These are phyloP conservation scores for Anarsia innoxiella DNA, from an alignment of 2,888 invertebrate species.

Conservation along the genomic window DNA sequence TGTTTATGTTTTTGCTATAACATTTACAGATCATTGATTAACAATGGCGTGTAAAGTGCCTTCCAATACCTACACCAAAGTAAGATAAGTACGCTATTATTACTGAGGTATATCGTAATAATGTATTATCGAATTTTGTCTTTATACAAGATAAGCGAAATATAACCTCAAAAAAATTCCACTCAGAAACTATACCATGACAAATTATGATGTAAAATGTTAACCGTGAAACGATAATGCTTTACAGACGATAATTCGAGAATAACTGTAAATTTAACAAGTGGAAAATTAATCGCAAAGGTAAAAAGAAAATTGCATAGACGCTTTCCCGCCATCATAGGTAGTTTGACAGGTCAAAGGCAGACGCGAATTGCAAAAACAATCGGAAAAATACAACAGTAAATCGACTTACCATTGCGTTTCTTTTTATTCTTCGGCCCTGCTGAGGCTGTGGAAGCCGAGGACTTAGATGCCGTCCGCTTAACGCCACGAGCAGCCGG, in stretches of 20 bases:
- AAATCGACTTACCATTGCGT: conserved; percentile 56
- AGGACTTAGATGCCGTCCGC: conserved; percentile 64
- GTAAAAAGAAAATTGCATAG: conserved; percentile 20
- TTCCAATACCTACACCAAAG: no score
- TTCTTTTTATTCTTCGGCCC: conserved; percentile 69
- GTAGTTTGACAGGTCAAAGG: background rate
- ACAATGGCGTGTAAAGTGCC: no score
- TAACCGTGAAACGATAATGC: no score
- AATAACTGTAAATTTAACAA: background rate
- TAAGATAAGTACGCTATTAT: no score
- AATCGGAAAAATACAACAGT: conserved; percentile 57
- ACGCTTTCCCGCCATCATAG: conserved; percentile 66
- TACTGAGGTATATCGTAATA: no score
- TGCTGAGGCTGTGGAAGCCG: conserved; percentile 44
- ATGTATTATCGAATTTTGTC: no score
- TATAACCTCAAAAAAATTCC: conserved; percentile 8
- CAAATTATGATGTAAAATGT: background rate
- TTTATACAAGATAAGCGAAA: conserved; percentile 1
- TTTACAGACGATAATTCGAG: background rate
- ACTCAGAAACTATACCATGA: background rate
- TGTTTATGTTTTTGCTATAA: no score
- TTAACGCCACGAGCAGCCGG: conserved; percentile 71
- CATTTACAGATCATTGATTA: no score
- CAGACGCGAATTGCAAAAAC: conserved; percentile 59
- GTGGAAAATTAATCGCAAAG: conserved; percentile 10